Base-by-base conservation (phyloP, 1,140 invertebrate species). In the Andrena cerasifolii region DNA sequence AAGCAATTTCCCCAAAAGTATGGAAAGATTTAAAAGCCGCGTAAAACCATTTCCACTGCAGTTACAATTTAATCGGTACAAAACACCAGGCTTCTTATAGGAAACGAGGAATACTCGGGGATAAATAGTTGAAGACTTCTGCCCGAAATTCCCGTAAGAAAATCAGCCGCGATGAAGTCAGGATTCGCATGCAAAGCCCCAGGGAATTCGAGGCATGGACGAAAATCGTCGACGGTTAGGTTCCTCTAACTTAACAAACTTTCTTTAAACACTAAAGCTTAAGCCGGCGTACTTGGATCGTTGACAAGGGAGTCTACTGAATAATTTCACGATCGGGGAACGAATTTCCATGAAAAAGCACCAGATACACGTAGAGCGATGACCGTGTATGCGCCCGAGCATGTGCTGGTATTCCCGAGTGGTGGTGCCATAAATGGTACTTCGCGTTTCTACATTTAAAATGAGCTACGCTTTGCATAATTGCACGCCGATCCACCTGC, bases 361-460 rank as follows among this genome's bases (percentile, higher is more conserved):
- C 26, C 6, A 5, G 10, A 40, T 43, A 43, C 53, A 33, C 31
- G 47, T 3, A 16, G 16, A 65, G 49, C 31, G 33, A 51, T 33
- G 51, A 28, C 16, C n/a, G 28, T 21, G 66, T 43, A n/a, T 40
- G 51, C 33, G 1, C 2, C 14, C 21, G 66, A 21, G 8, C 66
- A 24, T 24, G 51, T 14, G 33, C 51, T 26, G n/a, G 36, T 45
- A 36, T 75, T 49, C 28, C 40, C 43, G 24, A 16, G 36, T 45
- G 53, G 28, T 28, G 36, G 24, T 45, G 2, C 43, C 65, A 76
- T 76, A 76, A 76, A 70, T 67, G 67, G 65, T 54, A 76, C 62
- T 82, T 73, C 31, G 75, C 81, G 56, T 83, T 83, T 83, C 81
- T 83, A 83, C 75, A 79, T 83, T 83, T 79, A 79, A 83, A 83